Conservation (phyloP, 1,140 invertebrate genomes). For the Drosophila murphyi region DNA sequence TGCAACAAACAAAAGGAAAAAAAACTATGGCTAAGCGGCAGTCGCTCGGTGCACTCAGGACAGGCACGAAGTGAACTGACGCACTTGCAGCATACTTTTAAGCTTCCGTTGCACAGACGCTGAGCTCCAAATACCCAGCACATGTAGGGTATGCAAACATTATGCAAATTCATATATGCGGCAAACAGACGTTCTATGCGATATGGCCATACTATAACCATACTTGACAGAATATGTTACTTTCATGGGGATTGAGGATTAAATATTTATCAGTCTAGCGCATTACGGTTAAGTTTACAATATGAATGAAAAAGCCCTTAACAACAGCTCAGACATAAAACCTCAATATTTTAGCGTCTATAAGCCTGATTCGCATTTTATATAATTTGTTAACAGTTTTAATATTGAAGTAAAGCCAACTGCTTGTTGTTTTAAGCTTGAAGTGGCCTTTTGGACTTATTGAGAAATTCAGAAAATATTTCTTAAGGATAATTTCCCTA, state of each 20-base stretch:
- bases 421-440: too few relatives aligned
- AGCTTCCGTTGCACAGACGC: slow-evolving; percentile 34
- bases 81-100: slow-evolving; percentile 56
- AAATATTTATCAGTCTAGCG: not conserved
- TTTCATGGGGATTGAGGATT: not conserved
- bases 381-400: too few relatives aligned
- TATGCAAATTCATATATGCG: not conserved
- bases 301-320: too few relatives aligned
- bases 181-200: not conserved
- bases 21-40: slow-evolving; percentile 42
- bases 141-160: slow-evolving; percentile 5
- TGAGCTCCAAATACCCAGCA: slow-evolving; percentile 32
- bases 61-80: not conserved
- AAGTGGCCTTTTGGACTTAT: too few relatives aligned
- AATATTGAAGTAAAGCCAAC: too few relatives aligned
- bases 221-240: not conserved
- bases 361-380: too few relatives aligned
- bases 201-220: not conserved
- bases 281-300: not conserved
- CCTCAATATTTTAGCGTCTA: too few relatives aligned
- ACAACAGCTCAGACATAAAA: too few relatives aligned
- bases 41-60: slow-evolving; percentile 64
- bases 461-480: too few relatives aligned
- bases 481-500: too few relatives aligned
- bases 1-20: slow-evolving; percentile 49